Percentiles rank a stretch among this genome's conserved stretches.
These are phyloP conservation scores for Collichthys lucidus DNA, from an alignment of 2,113 vertebrate species.

Conservation along the genomic window DNA sequence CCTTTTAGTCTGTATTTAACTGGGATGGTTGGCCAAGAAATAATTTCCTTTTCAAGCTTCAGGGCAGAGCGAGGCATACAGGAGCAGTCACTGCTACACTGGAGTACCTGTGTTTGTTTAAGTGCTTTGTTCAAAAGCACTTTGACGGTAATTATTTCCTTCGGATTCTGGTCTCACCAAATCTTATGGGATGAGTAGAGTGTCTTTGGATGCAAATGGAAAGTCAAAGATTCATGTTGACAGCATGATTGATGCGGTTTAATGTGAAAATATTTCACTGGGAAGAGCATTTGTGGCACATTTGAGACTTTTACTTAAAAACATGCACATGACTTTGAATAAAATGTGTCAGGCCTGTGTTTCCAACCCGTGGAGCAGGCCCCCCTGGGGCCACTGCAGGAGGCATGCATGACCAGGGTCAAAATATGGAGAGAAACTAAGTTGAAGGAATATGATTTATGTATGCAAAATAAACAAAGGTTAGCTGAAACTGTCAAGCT, in stretches of 20 bases:
- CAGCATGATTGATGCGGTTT: background rate
- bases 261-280: no score
- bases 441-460: no score
- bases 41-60: background rate
- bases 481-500: no score
- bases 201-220: background rate
- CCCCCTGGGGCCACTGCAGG: no score
- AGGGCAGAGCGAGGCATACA: background rate
- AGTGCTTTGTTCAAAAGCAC: slow-evolving; percentile 4
- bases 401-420: no score
- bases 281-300: no score
- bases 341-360: background rate
- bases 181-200: no score
- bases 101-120: background rate
- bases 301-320: background rate
- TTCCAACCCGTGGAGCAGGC: no score
- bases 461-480: no score
- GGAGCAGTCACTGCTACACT: background rate
- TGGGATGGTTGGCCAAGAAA: slow-evolving; percentile 3
- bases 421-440: no score
- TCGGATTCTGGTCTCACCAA: background rate
- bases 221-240: background rate
- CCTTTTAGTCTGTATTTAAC: slow-evolving; percentile 20
- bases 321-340: background rate
- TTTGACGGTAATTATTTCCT: background rate